A percentile compares a stretch with the other conserved stretches of the same genome.
These are phyloP conservation scores for Drosophila arizonae DNA, from an alignment of 1,140 invertebrate species.

Conservation along the genomic window DNA sequence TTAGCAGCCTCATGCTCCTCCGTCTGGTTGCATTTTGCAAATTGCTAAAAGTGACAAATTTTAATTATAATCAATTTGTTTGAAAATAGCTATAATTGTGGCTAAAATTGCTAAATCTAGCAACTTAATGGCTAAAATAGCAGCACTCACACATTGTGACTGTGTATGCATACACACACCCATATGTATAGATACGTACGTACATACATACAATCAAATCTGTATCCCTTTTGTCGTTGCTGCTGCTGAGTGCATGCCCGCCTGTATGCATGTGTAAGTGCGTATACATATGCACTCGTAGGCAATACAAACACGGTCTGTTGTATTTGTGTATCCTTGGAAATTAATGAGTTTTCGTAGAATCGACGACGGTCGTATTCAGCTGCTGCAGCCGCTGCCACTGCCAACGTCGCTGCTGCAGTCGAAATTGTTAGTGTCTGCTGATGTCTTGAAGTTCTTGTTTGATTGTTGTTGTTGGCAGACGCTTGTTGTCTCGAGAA, in stretches of 20 bases:
- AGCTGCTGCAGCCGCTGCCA: background rate
- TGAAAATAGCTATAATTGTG: too few relatives aligned
- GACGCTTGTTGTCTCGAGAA: conserved; percentile 34
- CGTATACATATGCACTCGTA: conserved; percentile 2
- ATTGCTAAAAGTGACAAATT: too few relatives aligned
- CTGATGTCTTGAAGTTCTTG: conserved; percentile 27
- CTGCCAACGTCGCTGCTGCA: background rate
- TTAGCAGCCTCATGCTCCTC: too few relatives aligned
- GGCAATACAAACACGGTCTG: conserved; percentile 16
- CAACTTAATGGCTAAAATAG: too few relatives aligned
- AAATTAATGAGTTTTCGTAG: conserved; percentile 72
- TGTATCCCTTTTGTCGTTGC: background rate
- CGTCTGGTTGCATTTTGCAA: too few relatives aligned
- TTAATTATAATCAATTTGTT: too few relatives aligned
- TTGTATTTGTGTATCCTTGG: conserved; percentile 55
- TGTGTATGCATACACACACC: too few relatives aligned
- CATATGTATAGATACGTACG: too few relatives aligned
- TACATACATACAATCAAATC: background rate
- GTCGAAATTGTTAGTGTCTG: conserved; percentile 21
- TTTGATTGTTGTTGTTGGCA: conserved; percentile 12
- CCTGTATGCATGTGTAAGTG: conserved; percentile 1
- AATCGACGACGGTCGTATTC: conserved; percentile 43
- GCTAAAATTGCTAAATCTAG: too few relatives aligned
- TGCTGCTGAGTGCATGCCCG: conserved; percentile 5
- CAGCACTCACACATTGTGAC: too few relatives aligned